phyloP scores from a whole-genome alignment of 2,113 vertebrate species.

The Crotalus tigris region DNA sequence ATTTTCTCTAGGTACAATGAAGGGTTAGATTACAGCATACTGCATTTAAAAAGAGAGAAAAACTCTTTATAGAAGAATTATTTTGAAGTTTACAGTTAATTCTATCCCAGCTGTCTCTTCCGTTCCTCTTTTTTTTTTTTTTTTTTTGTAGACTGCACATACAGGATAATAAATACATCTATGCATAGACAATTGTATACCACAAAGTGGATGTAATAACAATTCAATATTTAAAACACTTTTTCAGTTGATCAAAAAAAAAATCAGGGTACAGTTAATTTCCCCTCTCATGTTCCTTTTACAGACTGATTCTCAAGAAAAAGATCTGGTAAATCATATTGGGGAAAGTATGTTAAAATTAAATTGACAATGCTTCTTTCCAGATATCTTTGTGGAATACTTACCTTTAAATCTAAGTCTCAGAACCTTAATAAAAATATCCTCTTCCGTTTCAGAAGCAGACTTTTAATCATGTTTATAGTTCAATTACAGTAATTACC shows the following conservation, averaged over 20 bases:
- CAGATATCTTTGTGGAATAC: background rate
- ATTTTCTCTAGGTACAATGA: background rate
- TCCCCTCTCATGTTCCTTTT: background rate
- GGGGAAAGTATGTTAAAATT: background rate
- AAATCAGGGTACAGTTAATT: background rate
- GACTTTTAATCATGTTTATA: slow-evolving; percentile 18
- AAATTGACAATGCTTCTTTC: background rate
- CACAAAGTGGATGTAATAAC: background rate
- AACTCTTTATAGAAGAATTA: background rate
- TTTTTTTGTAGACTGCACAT: background rate
- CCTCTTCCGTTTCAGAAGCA: background rate
- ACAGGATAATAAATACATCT: background rate
- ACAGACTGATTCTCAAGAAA: background rate
- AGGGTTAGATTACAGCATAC: background rate
- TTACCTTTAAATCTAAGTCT: background rate
- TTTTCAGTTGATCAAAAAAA: background rate
- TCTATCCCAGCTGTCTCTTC: too few species aligned
- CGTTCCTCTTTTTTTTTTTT: background rate
- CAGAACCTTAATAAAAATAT: background rate
- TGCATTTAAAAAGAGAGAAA: background rate
- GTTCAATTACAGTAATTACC: slow-evolving; percentile 2
- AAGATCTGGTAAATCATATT: background rate
- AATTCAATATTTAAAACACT: background rate
- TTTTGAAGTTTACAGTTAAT: background rate
- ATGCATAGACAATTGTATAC: background rate